These are phyloP conservation scores for Exephanes ischioxanthus DNA, from an alignment of 2,888 invertebrate species.

Conservation along the genomic window DNA sequence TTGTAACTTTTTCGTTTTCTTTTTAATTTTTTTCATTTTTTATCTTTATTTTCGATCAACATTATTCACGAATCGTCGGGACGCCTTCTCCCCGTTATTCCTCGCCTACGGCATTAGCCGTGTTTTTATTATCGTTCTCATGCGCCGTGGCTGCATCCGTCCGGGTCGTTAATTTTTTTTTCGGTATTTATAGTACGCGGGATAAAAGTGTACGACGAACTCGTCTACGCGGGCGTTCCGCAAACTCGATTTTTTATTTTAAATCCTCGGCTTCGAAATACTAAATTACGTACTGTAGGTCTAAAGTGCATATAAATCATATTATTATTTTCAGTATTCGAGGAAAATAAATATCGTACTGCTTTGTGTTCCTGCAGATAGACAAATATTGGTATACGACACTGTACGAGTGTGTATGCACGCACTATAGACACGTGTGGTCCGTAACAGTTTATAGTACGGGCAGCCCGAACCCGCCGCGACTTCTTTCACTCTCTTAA, in stretches of 20 bases:
- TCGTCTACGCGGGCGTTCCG: background rate
- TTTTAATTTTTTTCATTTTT: background rate
- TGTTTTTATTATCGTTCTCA: conserved; percentile 45
- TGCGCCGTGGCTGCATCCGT: conserved; percentile 35
- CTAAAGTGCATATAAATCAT: background rate
- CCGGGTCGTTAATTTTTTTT: conserved; percentile 42
- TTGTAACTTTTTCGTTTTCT: background rate
- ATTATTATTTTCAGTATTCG: background rate
- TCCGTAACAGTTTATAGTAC: conserved; percentile 1
- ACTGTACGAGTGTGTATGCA: background rate
- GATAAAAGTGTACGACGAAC: background rate
- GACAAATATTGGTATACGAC: conserved; percentile 4
- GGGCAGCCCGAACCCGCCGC: conserved; percentile 28
- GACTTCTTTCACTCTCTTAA: conserved; percentile 62
- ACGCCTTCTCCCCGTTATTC: conserved; percentile 1
- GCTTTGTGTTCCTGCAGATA: background rate
- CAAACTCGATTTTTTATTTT: background rate
- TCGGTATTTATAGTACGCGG: conserved; percentile 23
- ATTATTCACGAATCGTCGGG: conserved; percentile 23
- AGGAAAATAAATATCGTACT: background rate
- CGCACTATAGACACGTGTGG: background rate
- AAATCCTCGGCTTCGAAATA: background rate
- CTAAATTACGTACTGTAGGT: background rate
- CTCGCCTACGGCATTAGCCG: conserved; percentile 6
- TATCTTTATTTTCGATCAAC: conserved; percentile 24